Percentiles rank a stretch among this genome's conserved stretches.
Conservation (phyloP, 2,888 invertebrate species). For the Scrobipalpa atriplicella region DNA sequence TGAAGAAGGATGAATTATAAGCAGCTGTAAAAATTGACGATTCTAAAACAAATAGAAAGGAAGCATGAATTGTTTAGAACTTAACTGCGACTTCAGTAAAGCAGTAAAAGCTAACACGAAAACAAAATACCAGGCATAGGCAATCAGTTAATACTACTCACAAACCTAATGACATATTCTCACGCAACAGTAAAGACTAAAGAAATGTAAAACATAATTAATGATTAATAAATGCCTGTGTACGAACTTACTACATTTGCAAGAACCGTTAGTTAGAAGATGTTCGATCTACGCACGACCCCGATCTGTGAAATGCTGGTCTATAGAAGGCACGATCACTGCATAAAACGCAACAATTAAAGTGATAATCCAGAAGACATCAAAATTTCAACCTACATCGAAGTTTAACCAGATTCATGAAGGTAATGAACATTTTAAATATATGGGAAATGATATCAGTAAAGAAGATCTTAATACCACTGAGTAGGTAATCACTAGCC, state of each 20-base stretch:
- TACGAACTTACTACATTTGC: slow-evolving; percentile 1
- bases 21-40: no score
- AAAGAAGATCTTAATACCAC: not conserved
- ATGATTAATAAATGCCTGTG: slow-evolving; percentile 18
- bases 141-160: not conserved
- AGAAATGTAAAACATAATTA: slow-evolving; percentile 9
- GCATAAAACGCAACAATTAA: slow-evolving; percentile 40
- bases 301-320: slow-evolving; percentile 34
- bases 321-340: slow-evolving; percentile 39
- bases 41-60: not conserved
- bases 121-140: not conserved
- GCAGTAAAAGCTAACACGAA: not conserved
- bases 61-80: no score
- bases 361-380: slow-evolving; percentile 32
- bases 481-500: no score
- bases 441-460: no score
- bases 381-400: not conserved
- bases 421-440: not conserved
- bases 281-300: slow-evolving; percentile 40
- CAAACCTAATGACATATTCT: slow-evolving; percentile 27
- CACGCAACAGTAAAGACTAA: slow-evolving; percentile 33
- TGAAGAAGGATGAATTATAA: no score
- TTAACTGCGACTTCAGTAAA: not conserved
- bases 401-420: not conserved
- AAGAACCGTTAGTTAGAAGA: slow-evolving; percentile 42